Percentiles rank a stretch among this genome's conserved stretches.
Evolutionary conservation across 2,888 invertebrate species (phyloP).

Genomic region (Diadegma fenestrale): DNA sequence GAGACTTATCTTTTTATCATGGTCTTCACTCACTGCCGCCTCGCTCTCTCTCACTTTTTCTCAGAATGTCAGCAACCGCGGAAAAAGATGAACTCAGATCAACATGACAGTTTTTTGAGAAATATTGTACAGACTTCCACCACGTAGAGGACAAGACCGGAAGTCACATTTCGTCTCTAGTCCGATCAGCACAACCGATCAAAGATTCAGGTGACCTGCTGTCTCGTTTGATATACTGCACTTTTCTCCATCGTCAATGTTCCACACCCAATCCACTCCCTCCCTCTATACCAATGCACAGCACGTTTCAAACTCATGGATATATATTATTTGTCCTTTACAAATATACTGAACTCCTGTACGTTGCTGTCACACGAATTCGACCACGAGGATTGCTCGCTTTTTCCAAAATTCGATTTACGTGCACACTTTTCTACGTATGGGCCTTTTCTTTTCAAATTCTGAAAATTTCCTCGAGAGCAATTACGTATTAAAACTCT

Average conservation of each 20-base stretch:
- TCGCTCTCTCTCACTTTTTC: constrained; percentile 9
- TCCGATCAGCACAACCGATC: constrained; percentile 51
- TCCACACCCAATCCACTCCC: neutral
- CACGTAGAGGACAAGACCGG: constrained; percentile 1
- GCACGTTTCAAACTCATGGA: neutral
- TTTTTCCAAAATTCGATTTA: constrained; percentile 18
- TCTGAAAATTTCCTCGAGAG: neutral
- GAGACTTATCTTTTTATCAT: constrained; percentile 56
- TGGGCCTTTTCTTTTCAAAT: neutral
- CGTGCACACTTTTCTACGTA: neutral
- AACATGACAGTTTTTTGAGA: constrained; percentile 36
- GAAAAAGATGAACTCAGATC: constrained; percentile 48
- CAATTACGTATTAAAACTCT: neutral
- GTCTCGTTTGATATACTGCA: constrained; percentile 41
- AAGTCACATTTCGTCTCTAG: constrained; percentile 42
- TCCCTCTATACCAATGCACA: neutral
- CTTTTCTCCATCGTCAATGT: constrained; percentile 20
- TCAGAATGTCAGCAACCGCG: constrained; percentile 23
- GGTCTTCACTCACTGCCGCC: constrained; percentile 24
- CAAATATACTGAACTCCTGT: constrained; percentile 12
- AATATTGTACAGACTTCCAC: constrained; percentile 3
- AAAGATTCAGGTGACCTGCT: constrained; percentile 63
- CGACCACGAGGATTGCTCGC: constrained; percentile 4
- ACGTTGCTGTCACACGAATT: neutral
- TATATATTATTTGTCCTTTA: neutral